These are phyloP conservation scores for Sarotherodon lohbergeri DNA, from an alignment of 2,113 vertebrate genomes.

Conservation along the genomic window DNA sequence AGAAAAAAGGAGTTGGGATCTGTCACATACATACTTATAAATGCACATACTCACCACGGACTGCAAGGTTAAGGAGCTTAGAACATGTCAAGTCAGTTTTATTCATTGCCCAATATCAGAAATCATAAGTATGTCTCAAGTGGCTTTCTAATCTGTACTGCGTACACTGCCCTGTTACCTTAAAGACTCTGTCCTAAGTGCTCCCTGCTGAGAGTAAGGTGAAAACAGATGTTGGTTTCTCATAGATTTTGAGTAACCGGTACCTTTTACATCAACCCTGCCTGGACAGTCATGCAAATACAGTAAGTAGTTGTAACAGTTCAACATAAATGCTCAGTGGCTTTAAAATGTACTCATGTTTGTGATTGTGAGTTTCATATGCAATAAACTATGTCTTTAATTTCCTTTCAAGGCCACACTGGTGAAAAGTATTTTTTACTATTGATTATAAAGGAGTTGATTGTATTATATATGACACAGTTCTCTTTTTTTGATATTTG, in stretches of 20 bases:
- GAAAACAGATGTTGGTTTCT: conserved; percentile 42
- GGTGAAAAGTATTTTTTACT: neutral
- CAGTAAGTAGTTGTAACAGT: neutral
- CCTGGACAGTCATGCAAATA: neutral
- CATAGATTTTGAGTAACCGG: neutral
- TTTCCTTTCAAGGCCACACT: neutral
- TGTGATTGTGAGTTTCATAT: neutral
- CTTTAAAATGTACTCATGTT: neutral
- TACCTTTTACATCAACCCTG: neutral
- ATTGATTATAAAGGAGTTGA: neutral
- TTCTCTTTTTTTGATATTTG: neutral
- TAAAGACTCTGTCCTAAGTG: neutral
- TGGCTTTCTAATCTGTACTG: neutral
- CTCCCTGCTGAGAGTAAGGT: conserved; percentile 44
- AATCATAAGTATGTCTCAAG: neutral
- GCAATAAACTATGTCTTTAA: neutral
- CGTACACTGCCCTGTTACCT: neutral
- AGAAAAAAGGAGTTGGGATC: neutral
- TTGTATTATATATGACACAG: neutral
- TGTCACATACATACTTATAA: neutral
- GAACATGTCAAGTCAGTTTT: neutral
- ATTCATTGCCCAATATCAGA: neutral
- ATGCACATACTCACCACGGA: neutral
- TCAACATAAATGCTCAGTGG: neutral
- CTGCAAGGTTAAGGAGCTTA: neutral